phyloP scores from a whole-genome alignment of 2,888 invertebrate species.

The Neoscelio sp. region DNA sequence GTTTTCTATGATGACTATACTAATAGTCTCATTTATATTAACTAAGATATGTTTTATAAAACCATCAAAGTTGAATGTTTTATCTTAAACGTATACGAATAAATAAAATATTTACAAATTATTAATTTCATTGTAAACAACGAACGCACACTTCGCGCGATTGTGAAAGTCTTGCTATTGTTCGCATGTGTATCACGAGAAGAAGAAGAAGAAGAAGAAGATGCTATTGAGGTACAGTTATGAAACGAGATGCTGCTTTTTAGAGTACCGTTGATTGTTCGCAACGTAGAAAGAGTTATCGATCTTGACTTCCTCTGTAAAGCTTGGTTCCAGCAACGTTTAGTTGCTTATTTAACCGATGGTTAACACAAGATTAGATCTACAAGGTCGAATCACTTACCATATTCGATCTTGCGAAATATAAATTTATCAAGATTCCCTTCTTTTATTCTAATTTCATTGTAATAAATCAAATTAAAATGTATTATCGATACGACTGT shows the following conservation, averaged over 20 bases:
- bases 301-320: conserved; percentile 61
- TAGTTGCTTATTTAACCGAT: conserved; percentile 50
- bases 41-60: not conserved
- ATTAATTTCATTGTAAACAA: conserved; percentile 64
- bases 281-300: conserved; percentile 64
- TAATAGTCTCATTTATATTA: conserved; percentile 17
- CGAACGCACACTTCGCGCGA: conserved; percentile 22
- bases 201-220: conserved; percentile 56
- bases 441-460: too few relatives aligned
- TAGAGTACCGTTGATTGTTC: conserved; percentile 68
- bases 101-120: conserved; percentile 30
- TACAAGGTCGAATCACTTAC: conserved; percentile 16
- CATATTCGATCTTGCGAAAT: not conserved
- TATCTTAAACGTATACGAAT: too few relatives aligned
- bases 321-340: conserved; percentile 45
- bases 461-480: too few relatives aligned
- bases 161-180: conserved; percentile 65
- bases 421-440: too few relatives aligned
- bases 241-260: conserved; percentile 60
- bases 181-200: conserved; percentile 66
- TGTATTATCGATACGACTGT: too few relatives aligned
- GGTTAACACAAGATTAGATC: conserved; percentile 48
- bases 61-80: too few relatives aligned
- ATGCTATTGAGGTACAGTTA: conserved; percentile 62
- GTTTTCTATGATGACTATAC: conserved; percentile 1